phyloP scores from a whole-genome alignment of 2,113 vertebrate genomes.

The Toxotes jaculatrix region DNA sequence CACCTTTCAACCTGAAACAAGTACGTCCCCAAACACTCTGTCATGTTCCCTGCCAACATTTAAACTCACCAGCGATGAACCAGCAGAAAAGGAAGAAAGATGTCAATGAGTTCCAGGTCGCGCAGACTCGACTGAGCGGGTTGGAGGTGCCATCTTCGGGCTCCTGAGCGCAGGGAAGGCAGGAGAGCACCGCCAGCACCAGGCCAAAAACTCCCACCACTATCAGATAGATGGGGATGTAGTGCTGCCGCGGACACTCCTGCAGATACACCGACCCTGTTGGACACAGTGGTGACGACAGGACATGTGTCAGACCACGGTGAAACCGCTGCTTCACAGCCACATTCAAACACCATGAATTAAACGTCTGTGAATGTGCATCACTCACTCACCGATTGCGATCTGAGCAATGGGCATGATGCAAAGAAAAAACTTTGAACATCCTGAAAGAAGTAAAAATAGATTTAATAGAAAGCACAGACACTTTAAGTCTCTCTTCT shows the following conservation, averaged over 20 bases:
- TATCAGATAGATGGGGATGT: constrained; percentile 83
- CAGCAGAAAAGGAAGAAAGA: constrained; percentile 75
- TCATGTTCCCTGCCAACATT: neutral
- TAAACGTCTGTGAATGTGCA: neutral
- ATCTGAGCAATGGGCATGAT: constrained; percentile 75
- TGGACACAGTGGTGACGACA: neutral
- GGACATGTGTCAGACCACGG: neutral
- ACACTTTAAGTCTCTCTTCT: neutral
- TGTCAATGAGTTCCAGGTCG: constrained; percentile 48
- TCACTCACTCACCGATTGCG: constrained; percentile 72
- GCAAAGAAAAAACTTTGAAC: constrained; percentile 45
- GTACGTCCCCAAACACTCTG: no score
- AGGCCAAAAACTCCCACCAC: constrained; percentile 74
- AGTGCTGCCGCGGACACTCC: constrained; percentile 75
- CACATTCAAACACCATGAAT: neutral
- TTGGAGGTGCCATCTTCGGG: neutral
- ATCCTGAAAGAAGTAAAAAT: constrained; percentile 45
- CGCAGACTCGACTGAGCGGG: neutral
- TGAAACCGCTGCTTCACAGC: neutral
- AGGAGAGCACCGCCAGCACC: constrained; percentile 56
- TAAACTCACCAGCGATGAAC: constrained; percentile 81
- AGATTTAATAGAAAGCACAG: neutral
- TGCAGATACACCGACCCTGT: constrained; percentile 73
- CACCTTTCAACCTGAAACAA: no score
- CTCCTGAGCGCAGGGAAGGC: constrained; percentile 59